These are phyloP conservation scores for Labeo catla DNA, from an alignment of 2,113 vertebrate genomes.

Conservation along the genomic window DNA sequence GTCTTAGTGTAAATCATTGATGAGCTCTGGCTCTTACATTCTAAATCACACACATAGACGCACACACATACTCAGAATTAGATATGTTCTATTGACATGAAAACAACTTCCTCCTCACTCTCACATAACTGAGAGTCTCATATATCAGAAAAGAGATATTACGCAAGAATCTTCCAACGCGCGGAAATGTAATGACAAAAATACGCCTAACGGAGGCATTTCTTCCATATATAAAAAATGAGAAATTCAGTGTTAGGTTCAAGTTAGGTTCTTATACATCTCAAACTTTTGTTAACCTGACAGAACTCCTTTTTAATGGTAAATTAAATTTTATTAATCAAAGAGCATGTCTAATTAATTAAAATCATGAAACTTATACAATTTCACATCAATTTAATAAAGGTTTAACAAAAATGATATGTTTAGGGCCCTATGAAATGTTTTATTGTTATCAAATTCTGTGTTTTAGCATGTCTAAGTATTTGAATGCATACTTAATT, in stretches of 20 bases:
- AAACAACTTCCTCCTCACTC: constrained; percentile 8
- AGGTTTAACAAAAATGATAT: too few relatives aligned
- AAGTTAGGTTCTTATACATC: not conserved
- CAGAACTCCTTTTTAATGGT: too few relatives aligned
- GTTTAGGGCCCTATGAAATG: too few relatives aligned
- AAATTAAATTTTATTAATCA: too few relatives aligned
- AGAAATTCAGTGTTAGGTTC: not conserved
- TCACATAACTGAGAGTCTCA: not conserved
- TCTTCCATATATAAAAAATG: not conserved
- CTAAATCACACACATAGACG: not conserved
- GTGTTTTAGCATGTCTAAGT: too few relatives aligned
- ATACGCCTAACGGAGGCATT: not conserved
- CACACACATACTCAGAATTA: not conserved
- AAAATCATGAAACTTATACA: too few relatives aligned
- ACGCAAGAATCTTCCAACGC: not conserved
- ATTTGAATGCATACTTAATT: too few relatives aligned
- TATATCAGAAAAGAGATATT: not conserved
- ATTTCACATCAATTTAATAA: too few relatives aligned
- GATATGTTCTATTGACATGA: constrained; percentile 3
- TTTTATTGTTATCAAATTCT: too few relatives aligned
- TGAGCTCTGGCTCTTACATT: constrained; percentile 17
- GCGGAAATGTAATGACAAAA: not conserved
- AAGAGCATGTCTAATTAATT: too few relatives aligned
- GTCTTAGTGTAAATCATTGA: constrained; percentile 15
- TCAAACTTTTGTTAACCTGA: not conserved